phyloP scores from a whole-genome alignment of 2,113 vertebrate species.

The Chionomys nivalis region DNA sequence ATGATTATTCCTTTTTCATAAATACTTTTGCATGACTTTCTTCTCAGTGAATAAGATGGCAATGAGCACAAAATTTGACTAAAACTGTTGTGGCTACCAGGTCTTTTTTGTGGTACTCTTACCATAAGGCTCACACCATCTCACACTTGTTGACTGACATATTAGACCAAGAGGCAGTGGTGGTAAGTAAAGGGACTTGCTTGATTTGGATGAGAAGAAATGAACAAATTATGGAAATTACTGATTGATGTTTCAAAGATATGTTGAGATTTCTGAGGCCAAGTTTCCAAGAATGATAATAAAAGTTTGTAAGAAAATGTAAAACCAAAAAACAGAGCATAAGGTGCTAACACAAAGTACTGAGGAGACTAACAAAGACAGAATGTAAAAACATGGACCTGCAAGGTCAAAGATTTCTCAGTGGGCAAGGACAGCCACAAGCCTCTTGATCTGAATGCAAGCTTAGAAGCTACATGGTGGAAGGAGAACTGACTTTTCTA shows the following conservation, averaged over 20 bases:
- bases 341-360: neutral
- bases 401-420: neutral
- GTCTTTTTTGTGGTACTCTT: neutral
- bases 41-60: neutral
- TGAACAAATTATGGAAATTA: neutral
- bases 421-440: neutral
- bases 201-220: neutral
- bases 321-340: neutral
- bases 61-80: neutral
- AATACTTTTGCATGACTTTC: neutral
- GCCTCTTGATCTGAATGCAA: neutral
- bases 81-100: neutral
- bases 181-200: neutral
- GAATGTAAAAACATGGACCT: neutral
- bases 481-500: neutral
- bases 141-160: neutral
- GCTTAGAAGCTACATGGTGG: neutral
- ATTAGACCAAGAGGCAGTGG: neutral
- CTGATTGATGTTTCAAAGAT: neutral
- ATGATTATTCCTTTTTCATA: neutral
- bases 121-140: neutral
- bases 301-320: neutral
- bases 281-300: neutral
- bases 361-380: neutral
- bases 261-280: neutral